These are phyloP conservation scores for Dipodomys stephensi DNA, from an alignment of 2,113 vertebrate genomes.

Conservation along the genomic window DNA sequence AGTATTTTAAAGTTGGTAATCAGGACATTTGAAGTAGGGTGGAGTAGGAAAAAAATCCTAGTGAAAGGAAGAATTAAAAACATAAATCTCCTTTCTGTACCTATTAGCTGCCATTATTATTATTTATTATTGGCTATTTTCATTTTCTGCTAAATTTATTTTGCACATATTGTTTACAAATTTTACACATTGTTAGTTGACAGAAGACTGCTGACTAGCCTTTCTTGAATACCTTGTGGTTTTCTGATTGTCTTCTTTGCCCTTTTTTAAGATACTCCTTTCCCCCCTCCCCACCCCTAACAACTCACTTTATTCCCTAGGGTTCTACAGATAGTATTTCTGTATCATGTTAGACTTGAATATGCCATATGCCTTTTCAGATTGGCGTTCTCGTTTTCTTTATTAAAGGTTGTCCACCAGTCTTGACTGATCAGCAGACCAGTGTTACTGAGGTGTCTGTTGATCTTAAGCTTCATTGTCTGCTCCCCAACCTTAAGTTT, in stretches of 20 bases:
- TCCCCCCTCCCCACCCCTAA: not conserved
- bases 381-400: not conserved
- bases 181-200: constrained; percentile 9
- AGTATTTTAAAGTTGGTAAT: constrained; percentile 72
- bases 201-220: constrained; percentile 34
- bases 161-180: constrained; percentile 66
- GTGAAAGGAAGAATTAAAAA: constrained; percentile 49
- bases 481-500: not conserved
- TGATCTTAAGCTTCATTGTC: constrained; percentile 30
- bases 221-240: constrained; percentile 41
- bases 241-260: constrained; percentile 45
- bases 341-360: not conserved
- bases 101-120: constrained; percentile 32
- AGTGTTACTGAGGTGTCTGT: not conserved
- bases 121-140: constrained; percentile 6
- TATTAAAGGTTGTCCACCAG: not conserved
- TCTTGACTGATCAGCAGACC: constrained; percentile 25
- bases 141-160: constrained; percentile 51
- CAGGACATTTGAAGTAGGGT: constrained; percentile 46
- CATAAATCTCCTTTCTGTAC: constrained; percentile 49
- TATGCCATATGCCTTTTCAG: not conserved
- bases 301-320: not conserved
- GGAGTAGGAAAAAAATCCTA: constrained; percentile 40
- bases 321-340: not conserved
- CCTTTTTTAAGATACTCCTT: constrained; percentile 20